phyloP scores from a whole-genome alignment of 2,797 vertebrate genomes.

The Typhlichthys subterraneus region DNA sequence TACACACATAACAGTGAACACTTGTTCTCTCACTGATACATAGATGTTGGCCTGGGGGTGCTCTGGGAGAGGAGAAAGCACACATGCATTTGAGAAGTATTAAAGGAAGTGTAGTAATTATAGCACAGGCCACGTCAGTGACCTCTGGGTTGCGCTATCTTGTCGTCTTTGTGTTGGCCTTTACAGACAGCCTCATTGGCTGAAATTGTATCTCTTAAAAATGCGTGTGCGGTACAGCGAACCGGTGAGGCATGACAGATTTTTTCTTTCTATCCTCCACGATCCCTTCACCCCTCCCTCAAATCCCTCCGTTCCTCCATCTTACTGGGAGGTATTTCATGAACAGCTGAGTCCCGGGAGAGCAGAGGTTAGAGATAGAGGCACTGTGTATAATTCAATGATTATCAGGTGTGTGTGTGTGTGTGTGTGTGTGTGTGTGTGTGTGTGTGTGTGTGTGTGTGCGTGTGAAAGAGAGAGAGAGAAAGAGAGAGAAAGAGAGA shows the following conservation, averaged over 20 bases:
- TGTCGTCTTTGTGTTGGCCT: slow-evolving; percentile 91
- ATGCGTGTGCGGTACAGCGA: slow-evolving; percentile 89
- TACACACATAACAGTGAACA: slow-evolving; percentile 36
- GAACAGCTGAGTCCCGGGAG: slow-evolving; percentile 92
- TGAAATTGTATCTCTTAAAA: slow-evolving; percentile 90
- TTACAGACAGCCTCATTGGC: slow-evolving; percentile 78
- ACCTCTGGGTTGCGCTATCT: slow-evolving; percentile 96
- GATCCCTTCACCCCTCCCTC: slow-evolving; percentile 38
- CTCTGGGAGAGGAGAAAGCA: slow-evolving; percentile 19
- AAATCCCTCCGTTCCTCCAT: slow-evolving; percentile 59
- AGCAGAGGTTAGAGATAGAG: slow-evolving; percentile 78
- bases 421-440: slow-evolving; percentile 33
- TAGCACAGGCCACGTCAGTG: slow-evolving; percentile 86
- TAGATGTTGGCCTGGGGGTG: slow-evolving; percentile 42
- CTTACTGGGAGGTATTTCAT: slow-evolving; percentile 87
- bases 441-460: slow-evolving; percentile 11
- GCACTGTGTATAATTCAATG: slow-evolving; percentile 85
- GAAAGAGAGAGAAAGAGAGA: neutral
- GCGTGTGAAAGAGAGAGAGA: slow-evolving; percentile 8
- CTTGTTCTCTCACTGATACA: slow-evolving; percentile 62
- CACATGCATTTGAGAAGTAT: slow-evolving; percentile 72
- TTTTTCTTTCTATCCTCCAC: slow-evolving; percentile 44
- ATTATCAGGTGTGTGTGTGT: slow-evolving; percentile 74
- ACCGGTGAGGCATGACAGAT: slow-evolving; percentile 88
- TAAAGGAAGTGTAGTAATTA: slow-evolving; percentile 97